These are phyloP conservation scores for Lottia scabra DNA, from an alignment of 2,888 invertebrate species.

Conservation along the genomic window DNA sequence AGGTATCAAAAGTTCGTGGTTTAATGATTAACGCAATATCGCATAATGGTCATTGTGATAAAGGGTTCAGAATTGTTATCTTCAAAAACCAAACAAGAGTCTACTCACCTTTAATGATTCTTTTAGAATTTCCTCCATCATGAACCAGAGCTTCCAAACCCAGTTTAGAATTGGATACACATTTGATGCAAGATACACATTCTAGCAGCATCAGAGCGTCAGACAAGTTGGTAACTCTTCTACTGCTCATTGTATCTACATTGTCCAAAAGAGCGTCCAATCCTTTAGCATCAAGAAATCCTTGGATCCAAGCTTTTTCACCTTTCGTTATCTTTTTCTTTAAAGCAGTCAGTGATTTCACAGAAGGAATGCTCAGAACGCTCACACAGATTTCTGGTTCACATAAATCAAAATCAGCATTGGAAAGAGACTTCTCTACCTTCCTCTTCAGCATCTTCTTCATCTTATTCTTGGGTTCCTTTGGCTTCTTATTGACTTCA, in stretches of 20 bases:
- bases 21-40: no score
- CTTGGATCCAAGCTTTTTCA: conserved; percentile 59
- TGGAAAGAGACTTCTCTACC: conserved; percentile 40
- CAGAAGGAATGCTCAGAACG: conserved; percentile 47
- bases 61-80: no score
- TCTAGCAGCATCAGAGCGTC: conserved; percentile 65
- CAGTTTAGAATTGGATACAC: conserved; percentile 87
- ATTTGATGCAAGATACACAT: conserved; percentile 63
- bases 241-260: conserved; percentile 57
- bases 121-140: conserved; percentile 90
- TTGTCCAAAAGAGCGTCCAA: conserved; percentile 55
- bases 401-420: conserved; percentile 52
- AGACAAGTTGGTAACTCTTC: conserved; percentile 56
- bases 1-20: no score
- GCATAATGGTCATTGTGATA: no score
- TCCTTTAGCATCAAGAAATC: conserved; percentile 62
- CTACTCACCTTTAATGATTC: conserved; percentile 81
- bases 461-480: background rate
- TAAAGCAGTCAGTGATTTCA: conserved; percentile 52
- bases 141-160: conserved; percentile 95
- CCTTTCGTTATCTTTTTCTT: conserved; percentile 56
- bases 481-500: no score
- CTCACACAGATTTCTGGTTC: conserved; percentile 54
- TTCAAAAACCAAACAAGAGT: no score
- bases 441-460: conserved; percentile 39